A percentile compares a stretch with the other conserved stretches of the same genome.
phyloP scores from a whole-genome alignment of 2,888 invertebrate species.

The Conistra vaccinii region DNA sequence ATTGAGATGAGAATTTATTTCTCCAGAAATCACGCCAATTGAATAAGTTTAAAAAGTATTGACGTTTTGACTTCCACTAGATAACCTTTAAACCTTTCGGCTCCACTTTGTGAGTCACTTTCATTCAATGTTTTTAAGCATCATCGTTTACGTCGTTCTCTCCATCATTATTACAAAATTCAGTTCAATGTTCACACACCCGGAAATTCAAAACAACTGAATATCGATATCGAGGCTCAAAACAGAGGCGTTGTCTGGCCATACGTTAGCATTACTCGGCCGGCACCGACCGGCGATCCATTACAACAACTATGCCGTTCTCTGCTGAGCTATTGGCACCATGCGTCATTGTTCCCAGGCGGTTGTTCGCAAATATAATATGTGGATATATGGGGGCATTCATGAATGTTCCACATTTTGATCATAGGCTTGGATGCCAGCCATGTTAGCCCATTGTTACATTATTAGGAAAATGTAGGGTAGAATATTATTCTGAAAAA shows the following conservation, averaged over 20 bases:
- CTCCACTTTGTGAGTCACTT: neutral
- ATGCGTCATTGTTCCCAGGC: constrained; percentile 32
- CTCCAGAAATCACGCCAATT: neutral
- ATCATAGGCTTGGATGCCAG: constrained; percentile 18
- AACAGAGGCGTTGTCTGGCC: constrained; percentile 37
- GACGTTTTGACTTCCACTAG: neutral
- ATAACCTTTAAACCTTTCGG: neutral
- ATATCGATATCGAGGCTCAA: constrained; percentile 8
- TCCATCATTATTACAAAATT: neutral
- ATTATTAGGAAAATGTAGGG: constrained; percentile 7
- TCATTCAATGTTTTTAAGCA: neutral
- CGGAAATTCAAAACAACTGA: neutral
- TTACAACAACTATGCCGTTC: constrained; percentile 33
- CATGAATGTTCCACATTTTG: constrained; percentile 26
- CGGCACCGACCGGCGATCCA: constrained; percentile 31
- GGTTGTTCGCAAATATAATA: constrained; percentile 14
- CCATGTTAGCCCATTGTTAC: constrained; percentile 30
- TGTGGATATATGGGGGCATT: constrained; percentile 13
- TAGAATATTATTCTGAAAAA: constrained; percentile 18
- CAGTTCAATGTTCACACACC: neutral
- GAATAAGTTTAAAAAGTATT: neutral
- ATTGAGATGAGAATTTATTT: neutral
- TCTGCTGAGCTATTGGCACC: constrained; percentile 36
- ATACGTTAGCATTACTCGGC: constrained; percentile 13
- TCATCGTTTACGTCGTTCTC: neutral